phyloP scores from a whole-genome alignment of 2,113 vertebrate genomes.

The Dascyllus trimaculatus region DNA sequence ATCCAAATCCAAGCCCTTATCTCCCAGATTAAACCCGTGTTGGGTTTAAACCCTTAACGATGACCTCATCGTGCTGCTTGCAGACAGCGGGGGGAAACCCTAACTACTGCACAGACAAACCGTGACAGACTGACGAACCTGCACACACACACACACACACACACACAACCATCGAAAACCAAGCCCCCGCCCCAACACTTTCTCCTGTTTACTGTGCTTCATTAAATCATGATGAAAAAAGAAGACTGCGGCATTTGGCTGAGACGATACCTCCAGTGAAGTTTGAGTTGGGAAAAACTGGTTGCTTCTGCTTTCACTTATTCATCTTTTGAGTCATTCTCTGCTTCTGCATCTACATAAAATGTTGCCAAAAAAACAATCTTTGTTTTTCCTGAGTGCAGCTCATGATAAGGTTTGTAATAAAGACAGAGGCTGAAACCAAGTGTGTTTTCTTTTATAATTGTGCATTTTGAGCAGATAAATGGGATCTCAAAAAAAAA shows the following conservation, averaged over 20 bases:
- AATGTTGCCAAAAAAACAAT: neutral
- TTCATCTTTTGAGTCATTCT: conserved; percentile 26
- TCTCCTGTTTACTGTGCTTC: conserved; percentile 20
- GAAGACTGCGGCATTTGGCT: neutral
- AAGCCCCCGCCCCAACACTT: neutral
- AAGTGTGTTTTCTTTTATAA: neutral
- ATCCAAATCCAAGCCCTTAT: conserved; percentile 80
- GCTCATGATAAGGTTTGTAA: neutral
- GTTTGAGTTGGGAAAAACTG: neutral
- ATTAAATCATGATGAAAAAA: conserved; percentile 25
- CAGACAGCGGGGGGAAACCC: conserved; percentile 69
- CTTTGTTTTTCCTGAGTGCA: neutral
- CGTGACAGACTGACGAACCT: conserved; percentile 41
- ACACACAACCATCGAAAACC: conserved; percentile 4
- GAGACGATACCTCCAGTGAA: neutral
- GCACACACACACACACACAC: conserved; percentile 23
- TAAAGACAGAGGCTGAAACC: neutral
- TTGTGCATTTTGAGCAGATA: neutral
- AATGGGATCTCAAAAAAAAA: too few relatives aligned
- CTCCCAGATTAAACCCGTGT: conserved; percentile 79
- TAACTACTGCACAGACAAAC: conserved; percentile 19
- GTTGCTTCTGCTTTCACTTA: conserved; percentile 27
- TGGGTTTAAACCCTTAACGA: conserved; percentile 77
- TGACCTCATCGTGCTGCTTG: conserved; percentile 80
- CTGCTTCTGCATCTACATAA: neutral